phyloP scores from a whole-genome alignment of 2,797 vertebrate species.

The Sebastolobus altivelis region DNA sequence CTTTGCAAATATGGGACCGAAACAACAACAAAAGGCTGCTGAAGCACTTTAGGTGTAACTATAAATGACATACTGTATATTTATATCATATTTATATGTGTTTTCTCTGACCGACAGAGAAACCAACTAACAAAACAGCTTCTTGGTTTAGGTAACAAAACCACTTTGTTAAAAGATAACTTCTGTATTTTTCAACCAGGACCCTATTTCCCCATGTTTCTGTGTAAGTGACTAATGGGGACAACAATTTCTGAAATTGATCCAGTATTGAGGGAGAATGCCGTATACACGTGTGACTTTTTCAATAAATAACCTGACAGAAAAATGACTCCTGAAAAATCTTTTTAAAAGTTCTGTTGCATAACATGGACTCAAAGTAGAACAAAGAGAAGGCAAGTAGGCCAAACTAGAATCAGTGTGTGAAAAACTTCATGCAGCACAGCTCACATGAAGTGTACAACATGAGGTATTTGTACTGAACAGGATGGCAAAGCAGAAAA shows the following conservation, averaged over 20 bases:
- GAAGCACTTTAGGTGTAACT: not conserved
- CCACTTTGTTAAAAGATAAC: not conserved
- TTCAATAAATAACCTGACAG: conserved; percentile 12
- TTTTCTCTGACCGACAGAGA: not conserved
- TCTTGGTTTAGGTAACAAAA: not conserved
- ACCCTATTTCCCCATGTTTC: too few species aligned
- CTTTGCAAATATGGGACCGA: too few species aligned
- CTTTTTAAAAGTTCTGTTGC: conserved; percentile 28
- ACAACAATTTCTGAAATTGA: not conserved
- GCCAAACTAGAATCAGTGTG: not conserved
- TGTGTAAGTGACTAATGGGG: not conserved
- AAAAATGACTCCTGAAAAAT: conserved; percentile 19
- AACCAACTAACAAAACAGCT: not conserved
- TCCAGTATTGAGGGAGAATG: not conserved
- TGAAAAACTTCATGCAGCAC: not conserved
- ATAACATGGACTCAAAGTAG: conserved; percentile 1
- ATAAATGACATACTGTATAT: not conserved
- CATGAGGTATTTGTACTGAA: not conserved
- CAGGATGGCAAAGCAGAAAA: not conserved
- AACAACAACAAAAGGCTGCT: not conserved
- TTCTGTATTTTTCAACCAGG: not conserved
- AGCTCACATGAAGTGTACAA: not conserved
- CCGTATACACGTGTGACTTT: conserved; percentile 30
- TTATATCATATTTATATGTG: not conserved
- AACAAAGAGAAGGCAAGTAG: not conserved